Evolutionary conservation across 2,113 vertebrate species (phyloP).

Genomic region (Ellobius talpinus): DNA sequence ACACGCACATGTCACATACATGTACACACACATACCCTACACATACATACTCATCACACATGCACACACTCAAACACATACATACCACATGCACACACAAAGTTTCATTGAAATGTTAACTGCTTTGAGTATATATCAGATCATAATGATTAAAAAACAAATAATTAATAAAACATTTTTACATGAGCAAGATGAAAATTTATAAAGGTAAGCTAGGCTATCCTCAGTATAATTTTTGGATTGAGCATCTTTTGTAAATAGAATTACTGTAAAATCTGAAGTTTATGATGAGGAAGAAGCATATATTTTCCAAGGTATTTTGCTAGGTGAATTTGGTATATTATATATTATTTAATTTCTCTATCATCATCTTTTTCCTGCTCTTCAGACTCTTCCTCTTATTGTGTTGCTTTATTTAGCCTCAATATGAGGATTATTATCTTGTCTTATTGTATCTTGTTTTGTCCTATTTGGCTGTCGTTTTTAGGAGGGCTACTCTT

Average conservation of each 20-base stretch:
- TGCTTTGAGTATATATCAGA: not conserved
- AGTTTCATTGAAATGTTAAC: not conserved
- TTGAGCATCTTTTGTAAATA: not conserved
- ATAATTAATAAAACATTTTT: not conserved
- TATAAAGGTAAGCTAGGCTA: not conserved
- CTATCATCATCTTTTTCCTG: not conserved
- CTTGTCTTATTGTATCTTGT: not conserved
- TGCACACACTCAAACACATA: not conserved
- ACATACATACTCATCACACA: not conserved
- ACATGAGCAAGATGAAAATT: not conserved
- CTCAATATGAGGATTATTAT: no score
- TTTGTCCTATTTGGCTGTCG: not conserved
- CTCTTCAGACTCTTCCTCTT: not conserved
- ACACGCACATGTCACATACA: not conserved
- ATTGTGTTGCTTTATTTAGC: not conserved
- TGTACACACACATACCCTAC: not conserved
- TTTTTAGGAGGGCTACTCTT: not conserved
- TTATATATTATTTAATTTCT: not conserved
- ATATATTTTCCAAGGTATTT: not conserved
- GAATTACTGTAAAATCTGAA: not conserved
- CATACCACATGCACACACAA: not conserved
- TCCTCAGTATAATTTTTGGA: not conserved
- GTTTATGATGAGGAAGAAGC: not conserved
- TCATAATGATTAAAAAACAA: not conserved
- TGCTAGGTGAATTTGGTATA: not conserved